Percentiles rank a stretch among this genome's conserved stretches.
Evolutionary conservation across 2,797 vertebrate species (phyloP).

Genomic region (Serranus cabrilla): DNA sequence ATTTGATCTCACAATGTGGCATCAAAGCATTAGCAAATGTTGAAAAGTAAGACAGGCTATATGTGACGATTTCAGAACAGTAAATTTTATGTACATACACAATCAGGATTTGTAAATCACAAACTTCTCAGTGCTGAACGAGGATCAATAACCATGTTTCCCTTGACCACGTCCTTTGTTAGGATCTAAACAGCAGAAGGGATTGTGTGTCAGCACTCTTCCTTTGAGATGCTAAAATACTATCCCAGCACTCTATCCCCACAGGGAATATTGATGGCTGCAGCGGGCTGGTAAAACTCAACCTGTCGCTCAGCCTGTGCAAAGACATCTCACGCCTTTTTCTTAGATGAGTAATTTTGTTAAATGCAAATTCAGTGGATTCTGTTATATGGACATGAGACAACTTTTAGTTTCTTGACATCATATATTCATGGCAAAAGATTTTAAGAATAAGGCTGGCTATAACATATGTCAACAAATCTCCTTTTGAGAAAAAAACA

Average conservation of each 20-base stretch:
- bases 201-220: slow-evolving; percentile 48
- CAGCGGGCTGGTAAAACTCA: slow-evolving; percentile 26
- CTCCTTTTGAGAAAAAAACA: neutral
- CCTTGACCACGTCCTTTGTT: slow-evolving; percentile 53
- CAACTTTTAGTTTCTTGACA: neutral
- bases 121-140: slow-evolving; percentile 9
- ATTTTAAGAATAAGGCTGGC: neutral
- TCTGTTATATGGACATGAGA: neutral
- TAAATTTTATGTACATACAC: slow-evolving; percentile 5
- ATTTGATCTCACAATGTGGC: slow-evolving; percentile 40
- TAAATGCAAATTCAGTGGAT: neutral
- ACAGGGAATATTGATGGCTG: slow-evolving; percentile 48
- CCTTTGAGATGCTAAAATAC: slow-evolving; percentile 61
- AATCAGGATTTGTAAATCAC: slow-evolving; percentile 30
- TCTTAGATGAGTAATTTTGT: slow-evolving; percentile 28
- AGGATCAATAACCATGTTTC: slow-evolving; percentile 57
- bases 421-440: neutral
- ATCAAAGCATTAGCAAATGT: slow-evolving; percentile 31
- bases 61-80: slow-evolving; percentile 8
- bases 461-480: neutral
- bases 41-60: slow-evolving; percentile 13
- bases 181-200: slow-evolving; percentile 44
- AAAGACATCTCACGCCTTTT: slow-evolving; percentile 37
- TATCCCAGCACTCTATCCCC: slow-evolving; percentile 36
- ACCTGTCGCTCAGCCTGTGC: slow-evolving; percentile 26